Base-by-base conservation (phyloP, 1,140 invertebrate species). In the Elymnias hypermnestra region DNA sequence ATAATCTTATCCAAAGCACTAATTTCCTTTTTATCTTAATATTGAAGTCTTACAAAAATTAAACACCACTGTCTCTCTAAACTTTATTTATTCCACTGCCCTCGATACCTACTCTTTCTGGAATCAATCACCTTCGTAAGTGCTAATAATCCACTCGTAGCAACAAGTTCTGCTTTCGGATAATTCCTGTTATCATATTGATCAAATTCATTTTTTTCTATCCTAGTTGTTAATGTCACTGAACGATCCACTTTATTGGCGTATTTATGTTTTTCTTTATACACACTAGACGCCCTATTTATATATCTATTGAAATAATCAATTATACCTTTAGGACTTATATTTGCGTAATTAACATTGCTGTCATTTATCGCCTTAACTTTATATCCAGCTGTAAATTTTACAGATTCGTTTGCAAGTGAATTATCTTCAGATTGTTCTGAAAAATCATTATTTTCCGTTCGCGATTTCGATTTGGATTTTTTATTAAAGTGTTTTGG, bases 191-290 rank as follows among this genome's bases (percentile, higher is more conserved):
- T 65, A 7, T 59, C 43, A 15, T 72, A 67, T 13, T 72, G 62
- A 36, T 74, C 71, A 26, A 72, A 72, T 23, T 62, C 63, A 6
- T 33, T 59, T 3, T 17, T 54, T 19, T 47, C 33, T 17, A 53
- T 54, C 9, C 22, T 18, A 15, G 49, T 62, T 0, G 61, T 70
- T 5, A 47, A 35, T 33, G n/a, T 9, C 1, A 22, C 15, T 41
- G 18, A 29, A 28, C 14, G 28, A 17, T 3, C 15, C 8, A 19
- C 17, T 18, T 12, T 21, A 6, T 21, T 4, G n/a, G n/a, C n/a
- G n/a, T n/a, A n/a, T n/a, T n/a, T n/a, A n/a, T n/a, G n/a, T n/a
- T n/a, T n/a, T n/a, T n/a, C n/a, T n/a, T n/a, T n/a, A n/a, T n/a
- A n/a, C n/a, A n/a, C n/a, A n/a, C n/a, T n/a, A n/a, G n/a, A n/a